Conservation (phyloP, 2,888 invertebrate species). For the Micoletzkya japonica region DNA sequence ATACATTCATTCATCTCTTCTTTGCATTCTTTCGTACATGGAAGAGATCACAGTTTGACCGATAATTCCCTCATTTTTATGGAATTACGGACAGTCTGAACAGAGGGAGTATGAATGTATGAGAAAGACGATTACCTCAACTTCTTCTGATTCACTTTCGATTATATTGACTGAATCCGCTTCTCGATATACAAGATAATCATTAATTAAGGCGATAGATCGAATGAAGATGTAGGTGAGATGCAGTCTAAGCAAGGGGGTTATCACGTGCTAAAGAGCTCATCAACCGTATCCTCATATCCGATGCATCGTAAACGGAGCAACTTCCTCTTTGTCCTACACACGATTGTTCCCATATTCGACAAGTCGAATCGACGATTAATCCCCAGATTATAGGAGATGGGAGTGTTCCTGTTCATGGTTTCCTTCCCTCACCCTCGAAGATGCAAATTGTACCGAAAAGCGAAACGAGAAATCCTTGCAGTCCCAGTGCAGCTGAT, state of each 20-base stretch:
- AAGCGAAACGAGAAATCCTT: conserved; percentile 59
- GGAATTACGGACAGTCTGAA: conserved; percentile 16
- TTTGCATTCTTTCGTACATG: too few relatives aligned
- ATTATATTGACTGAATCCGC: conserved; percentile 20
- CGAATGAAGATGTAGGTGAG: conserved; percentile 53
- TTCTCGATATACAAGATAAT: conserved; percentile 52
- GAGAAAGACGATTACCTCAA: conserved; percentile 18
- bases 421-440: background rate
- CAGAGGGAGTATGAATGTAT: background rate
- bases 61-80: conserved; percentile 25
- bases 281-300: conserved; percentile 50
- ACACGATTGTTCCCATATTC: conserved; percentile 65
- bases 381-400: conserved; percentile 65
- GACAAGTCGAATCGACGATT: conserved; percentile 65
- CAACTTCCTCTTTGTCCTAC: conserved; percentile 61
- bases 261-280: conserved; percentile 2
- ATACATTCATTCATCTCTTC: too few relatives aligned
- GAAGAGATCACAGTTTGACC: background rate
- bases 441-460: conserved; percentile 36
- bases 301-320: conserved; percentile 64
- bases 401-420: conserved; percentile 60
- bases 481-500: conserved; percentile 57
- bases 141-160: conserved; percentile 11
- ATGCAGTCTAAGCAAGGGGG: conserved; percentile 51
- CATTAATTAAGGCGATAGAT: conserved; percentile 50